Evolutionary conservation across 2,797 vertebrate species (phyloP).

Genomic region (Nasua narica): DNA sequence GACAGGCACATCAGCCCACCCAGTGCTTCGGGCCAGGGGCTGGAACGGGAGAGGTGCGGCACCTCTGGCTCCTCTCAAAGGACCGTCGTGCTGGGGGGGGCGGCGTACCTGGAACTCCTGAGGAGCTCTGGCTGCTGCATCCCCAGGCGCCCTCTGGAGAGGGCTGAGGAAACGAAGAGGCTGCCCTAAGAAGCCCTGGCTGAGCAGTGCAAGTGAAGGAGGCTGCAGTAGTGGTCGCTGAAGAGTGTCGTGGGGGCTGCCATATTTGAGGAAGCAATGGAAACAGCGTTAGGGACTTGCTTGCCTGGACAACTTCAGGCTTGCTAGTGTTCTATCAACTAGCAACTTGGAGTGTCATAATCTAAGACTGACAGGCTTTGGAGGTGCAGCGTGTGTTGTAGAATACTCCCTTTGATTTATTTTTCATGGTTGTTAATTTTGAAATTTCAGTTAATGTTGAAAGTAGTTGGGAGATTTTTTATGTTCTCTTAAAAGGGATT

Average conservation of each 20-base stretch:
- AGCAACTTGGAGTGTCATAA: neutral
- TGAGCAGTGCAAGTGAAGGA: neutral
- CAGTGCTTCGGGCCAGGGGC: too few relatives aligned
- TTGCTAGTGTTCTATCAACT: neutral
- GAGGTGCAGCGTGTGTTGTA: neutral
- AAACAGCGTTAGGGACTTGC: neutral
- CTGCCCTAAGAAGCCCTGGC: too few relatives aligned
- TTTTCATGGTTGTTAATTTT: slow-evolving; percentile 30
- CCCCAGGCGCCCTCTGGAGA: neutral
- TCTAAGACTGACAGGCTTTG: neutral
- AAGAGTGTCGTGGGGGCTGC: neutral
- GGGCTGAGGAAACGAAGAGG: neutral
- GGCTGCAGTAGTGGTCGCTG: too few relatives aligned
- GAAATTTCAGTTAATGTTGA: neutral
- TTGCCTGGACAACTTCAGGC: neutral
- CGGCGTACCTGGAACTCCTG: neutral
- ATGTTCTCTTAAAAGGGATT: neutral
- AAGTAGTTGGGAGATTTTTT: neutral
- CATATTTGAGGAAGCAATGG: neutral
- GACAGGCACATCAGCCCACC: accelerated
- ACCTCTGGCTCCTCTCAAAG: neutral
- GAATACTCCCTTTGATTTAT: neutral
- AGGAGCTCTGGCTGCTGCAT: neutral
- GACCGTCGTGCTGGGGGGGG: neutral
- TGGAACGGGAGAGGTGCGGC: neutral